Conservation (phyloP, 2,888 invertebrate genomes). For the Acanthosoma haemorrhoidale region DNA sequence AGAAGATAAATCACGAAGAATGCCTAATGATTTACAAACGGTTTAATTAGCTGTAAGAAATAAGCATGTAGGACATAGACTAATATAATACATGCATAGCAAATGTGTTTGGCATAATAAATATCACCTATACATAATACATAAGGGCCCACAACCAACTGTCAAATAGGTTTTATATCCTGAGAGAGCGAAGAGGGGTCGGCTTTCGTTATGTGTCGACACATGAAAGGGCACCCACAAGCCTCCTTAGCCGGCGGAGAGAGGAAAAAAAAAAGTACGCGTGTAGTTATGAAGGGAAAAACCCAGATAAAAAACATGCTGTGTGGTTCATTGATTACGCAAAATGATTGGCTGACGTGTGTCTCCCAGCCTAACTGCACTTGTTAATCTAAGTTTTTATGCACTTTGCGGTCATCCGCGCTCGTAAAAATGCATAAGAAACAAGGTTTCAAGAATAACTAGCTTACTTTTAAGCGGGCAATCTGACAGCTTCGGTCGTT, state of each 20-base stretch:
- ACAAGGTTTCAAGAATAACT: background rate
- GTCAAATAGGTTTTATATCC: background rate
- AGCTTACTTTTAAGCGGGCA: background rate
- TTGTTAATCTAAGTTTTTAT: constrained; percentile 6
- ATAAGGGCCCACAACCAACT: background rate
- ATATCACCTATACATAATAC: background rate
- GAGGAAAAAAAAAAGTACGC: background rate
- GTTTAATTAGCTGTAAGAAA: too few species aligned
- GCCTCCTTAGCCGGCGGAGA: background rate
- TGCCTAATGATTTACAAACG: too few species aligned
- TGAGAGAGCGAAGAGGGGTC: background rate
- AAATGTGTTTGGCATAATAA: background rate
- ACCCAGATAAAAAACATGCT: background rate
- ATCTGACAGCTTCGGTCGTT: too few species aligned
- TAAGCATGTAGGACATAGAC: background rate
- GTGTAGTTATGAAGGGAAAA: background rate
- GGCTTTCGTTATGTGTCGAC: too few species aligned
- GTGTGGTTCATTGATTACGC: constrained; percentile 12
- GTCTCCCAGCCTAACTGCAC: background rate
- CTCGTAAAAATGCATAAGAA: background rate
- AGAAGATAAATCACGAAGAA: too few species aligned
- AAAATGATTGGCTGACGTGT: background rate
- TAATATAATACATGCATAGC: background rate
- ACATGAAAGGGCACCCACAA: too few species aligned
- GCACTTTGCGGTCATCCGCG: background rate